A percentile compares a stretch with the other conserved stretches of the same genome.
Conservation (phyloP, 1,140 invertebrate species). For the Cyclargus thomasi region DNA sequence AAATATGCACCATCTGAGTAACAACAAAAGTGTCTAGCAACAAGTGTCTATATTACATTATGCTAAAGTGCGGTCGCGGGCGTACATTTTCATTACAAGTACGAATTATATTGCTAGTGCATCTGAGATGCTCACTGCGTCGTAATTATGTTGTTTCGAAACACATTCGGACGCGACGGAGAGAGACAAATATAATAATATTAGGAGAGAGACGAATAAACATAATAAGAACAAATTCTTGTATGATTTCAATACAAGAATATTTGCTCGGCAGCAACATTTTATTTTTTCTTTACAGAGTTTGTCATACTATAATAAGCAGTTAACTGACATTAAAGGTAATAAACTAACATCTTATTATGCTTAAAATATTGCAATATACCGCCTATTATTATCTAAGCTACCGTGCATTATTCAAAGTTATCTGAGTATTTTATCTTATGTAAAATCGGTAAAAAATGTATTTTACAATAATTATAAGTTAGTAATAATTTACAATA, state of each 20-base stretch:
- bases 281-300: too few species aligned
- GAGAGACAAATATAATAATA: too few species aligned
- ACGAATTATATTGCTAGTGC: too few species aligned
- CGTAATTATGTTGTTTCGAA: too few species aligned
- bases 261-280: too few species aligned
- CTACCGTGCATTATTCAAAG: not conserved
- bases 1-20: conserved; percentile 2
- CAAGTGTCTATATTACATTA: not conserved
- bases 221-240: too few species aligned
- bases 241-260: too few species aligned
- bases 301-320: not conserved
- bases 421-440: conserved; percentile 9
- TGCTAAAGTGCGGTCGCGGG: not conserved
- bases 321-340: not conserved
- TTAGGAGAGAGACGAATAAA: too few species aligned
- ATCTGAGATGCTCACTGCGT: too few species aligned
- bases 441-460: conserved; percentile 5
- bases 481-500: conserved; percentile 23
- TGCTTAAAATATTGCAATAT: not conserved
- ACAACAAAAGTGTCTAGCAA: conserved; percentile 2
- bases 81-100: too few species aligned
- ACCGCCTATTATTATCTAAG: not conserved
- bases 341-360: not conserved
- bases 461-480: not conserved
- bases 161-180: too few species aligned